Percentiles rank a stretch among this genome's conserved stretches.
Evolutionary conservation across 2,888 invertebrate genomes (phyloP).

Genomic region (Callinectes sapidus): DNA sequence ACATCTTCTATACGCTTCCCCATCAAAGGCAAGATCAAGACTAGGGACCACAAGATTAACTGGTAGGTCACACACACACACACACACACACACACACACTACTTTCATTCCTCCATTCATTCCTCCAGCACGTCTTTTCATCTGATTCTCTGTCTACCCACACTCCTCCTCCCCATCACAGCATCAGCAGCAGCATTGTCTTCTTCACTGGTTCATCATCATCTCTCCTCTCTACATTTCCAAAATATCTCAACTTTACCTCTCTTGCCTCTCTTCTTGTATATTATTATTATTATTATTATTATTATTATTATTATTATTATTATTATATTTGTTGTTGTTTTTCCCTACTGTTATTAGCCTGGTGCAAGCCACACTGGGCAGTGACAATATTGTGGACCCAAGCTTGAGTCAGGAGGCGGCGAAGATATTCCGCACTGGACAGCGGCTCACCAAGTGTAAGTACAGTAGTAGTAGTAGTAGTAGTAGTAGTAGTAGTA

Average conservation of each 20-base stretch:
- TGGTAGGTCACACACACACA: conserved; percentile 77
- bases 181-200: neutral
- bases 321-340: neutral
- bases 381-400: conserved; percentile 83
- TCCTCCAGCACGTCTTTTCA: too few relatives aligned
- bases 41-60: conserved; percentile 85
- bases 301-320: conserved; percentile 3
- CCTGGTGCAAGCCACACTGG: conserved; percentile 85
- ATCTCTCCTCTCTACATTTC: too few relatives aligned
- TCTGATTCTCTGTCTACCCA: too few relatives aligned
- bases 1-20: conserved; percentile 83
- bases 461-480: too few relatives aligned
- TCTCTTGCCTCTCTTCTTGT: too few relatives aligned
- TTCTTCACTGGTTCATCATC: neutral
- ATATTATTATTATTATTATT: conserved; percentile 11
- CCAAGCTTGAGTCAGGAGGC: conserved; percentile 84
- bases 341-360: conserved; percentile 78
- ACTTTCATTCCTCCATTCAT: too few relatives aligned
- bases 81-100: conserved; percentile 35
- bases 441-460: conserved; percentile 84
- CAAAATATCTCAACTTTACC: too few relatives aligned
- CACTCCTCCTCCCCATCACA: too few relatives aligned
- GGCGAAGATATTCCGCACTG: conserved; percentile 82
- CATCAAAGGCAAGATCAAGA: conserved; percentile 81
- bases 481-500: too few relatives aligned